A percentile compares a stretch with the other conserved stretches of the same genome.
Evolutionary conservation across 2,888 invertebrate genomes (phyloP).

Genomic region (Colletes collaris): DNA sequence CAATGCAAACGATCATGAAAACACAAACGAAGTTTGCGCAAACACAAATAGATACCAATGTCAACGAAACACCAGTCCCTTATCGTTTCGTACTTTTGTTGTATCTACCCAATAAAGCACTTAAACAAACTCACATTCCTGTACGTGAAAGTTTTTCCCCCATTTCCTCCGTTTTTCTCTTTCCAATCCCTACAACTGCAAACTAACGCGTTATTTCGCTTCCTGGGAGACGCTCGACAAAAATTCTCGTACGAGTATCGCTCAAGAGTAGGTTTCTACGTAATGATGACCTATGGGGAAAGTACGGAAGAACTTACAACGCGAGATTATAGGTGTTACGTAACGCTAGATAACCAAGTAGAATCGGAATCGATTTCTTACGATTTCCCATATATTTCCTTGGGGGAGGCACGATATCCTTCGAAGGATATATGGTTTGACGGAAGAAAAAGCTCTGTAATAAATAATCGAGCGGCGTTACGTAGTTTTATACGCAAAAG

Average conservation of each 20-base stretch:
- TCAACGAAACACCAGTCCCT: too few relatives aligned
- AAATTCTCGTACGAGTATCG: background rate
- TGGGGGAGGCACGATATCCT: background rate
- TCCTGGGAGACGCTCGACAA: conserved; percentile 2
- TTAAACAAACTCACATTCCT: background rate
- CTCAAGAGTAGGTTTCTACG: background rate
- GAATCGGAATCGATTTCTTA: conserved; percentile 29
- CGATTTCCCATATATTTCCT: background rate
- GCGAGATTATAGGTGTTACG: conserved; percentile 33
- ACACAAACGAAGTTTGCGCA: too few relatives aligned
- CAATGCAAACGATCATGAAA: too few relatives aligned
- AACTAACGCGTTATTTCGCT: conserved; percentile 18
- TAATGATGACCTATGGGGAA: conserved; percentile 26
- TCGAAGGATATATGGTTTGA: conserved; percentile 11
- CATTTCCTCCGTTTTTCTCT: background rate
- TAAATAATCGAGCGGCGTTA: background rate
- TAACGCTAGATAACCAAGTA: conserved; percentile 43
- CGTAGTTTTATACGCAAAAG: background rate
- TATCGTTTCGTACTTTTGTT: too few relatives aligned
- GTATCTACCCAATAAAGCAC: too few relatives aligned
- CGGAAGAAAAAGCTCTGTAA: conserved; percentile 4
- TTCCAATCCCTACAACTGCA: background rate
- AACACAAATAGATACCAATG: too few relatives aligned
- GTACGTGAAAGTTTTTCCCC: background rate
- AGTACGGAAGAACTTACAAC: conserved; percentile 42